Evolutionary conservation across 1,140 invertebrate genomes (phyloP).

Genomic region (Drosophila kohkoa): DNA sequence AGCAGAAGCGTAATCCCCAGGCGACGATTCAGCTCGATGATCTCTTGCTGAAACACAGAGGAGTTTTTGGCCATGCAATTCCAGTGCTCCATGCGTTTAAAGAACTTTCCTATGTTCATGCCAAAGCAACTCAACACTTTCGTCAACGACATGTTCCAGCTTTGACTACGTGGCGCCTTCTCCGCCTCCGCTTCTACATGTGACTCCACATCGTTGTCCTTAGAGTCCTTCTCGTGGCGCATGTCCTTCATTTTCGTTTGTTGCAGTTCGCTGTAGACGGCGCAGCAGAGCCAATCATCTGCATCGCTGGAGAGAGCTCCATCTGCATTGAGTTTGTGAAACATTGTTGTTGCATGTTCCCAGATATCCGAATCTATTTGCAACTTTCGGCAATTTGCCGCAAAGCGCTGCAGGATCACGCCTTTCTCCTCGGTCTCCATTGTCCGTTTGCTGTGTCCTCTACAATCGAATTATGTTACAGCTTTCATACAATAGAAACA

Average conservation of each 20-base stretch:
- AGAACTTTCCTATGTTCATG: conserved; percentile 96
- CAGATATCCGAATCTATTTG: conserved; percentile 39
- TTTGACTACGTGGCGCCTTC: conserved; percentile 19
- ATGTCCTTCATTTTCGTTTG: conserved; percentile 59
- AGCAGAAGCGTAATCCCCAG: conserved; percentile 97
- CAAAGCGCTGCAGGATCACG: conserved; percentile 31
- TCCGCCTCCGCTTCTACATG: neutral
- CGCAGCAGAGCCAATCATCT: conserved; percentile 64
- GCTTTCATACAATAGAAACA: neutral
- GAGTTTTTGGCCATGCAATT: conserved; percentile 95
- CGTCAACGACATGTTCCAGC: conserved; percentile 69
- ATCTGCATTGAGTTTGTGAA: conserved; percentile 34
- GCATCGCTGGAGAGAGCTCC: conserved; percentile 51
- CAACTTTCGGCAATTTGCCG: conserved; percentile 41
- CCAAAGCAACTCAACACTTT: conserved; percentile 93
- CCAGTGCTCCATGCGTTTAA: conserved; percentile 98
- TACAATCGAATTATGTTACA: neutral
- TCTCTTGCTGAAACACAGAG: conserved; percentile 92
- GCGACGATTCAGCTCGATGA: conserved; percentile 94
- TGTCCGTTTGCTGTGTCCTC: neutral
- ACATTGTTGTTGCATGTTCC: conserved; percentile 44
- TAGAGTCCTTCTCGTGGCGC: neutral
- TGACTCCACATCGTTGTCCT: neutral
- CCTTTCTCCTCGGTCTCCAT: conserved; percentile 26
- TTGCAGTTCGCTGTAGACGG: conserved; percentile 62